Evolutionary conservation across 1,140 invertebrate species (phyloP).

Genomic region (Drosophila persimilis): DNA sequence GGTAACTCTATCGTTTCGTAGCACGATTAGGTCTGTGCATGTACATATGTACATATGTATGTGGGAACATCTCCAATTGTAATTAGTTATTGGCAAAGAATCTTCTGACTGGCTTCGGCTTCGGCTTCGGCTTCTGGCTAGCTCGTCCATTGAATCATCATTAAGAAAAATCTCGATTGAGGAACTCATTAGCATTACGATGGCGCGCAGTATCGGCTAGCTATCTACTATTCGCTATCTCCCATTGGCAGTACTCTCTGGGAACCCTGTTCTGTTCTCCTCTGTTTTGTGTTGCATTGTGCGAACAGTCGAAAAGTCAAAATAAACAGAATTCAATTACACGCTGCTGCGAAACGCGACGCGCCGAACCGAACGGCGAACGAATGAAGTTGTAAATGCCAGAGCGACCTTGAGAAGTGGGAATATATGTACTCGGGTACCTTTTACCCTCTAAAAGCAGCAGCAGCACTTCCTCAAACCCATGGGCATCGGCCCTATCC

Average conservation of each 20-base stretch:
- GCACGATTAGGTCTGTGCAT: neutral
- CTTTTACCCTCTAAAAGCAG: conserved; percentile 12
- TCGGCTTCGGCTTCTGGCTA: neutral
- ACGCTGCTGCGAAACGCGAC: conserved; percentile 7
- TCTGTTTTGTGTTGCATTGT: conserved; percentile 39
- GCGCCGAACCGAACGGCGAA: neutral
- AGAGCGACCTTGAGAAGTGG: conserved; percentile 58
- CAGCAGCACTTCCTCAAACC: conserved; percentile 32
- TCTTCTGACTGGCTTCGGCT: conserved; percentile 5
- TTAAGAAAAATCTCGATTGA: conserved; percentile 54
- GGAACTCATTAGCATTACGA: conserved; percentile 73
- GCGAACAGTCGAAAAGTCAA: conserved; percentile 78
- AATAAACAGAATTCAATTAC: conserved; percentile 75
- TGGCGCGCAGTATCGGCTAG: conserved; percentile 14
- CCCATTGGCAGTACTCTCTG: conserved; percentile 12
- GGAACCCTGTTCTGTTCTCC: neutral
- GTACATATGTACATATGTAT: too few relatives aligned
- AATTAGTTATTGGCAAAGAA: conserved; percentile 57
- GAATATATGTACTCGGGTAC: conserved; percentile 22
- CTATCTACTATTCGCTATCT: too few relatives aligned
- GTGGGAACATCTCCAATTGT: conserved; percentile 51
- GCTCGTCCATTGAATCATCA: conserved; percentile 57
- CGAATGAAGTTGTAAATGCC: conserved; percentile 71
- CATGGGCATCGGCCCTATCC: conserved; percentile 2
- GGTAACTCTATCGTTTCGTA: conserved; percentile 29